Evolutionary conservation across 2,888 invertebrate species (phyloP).

Genomic region (Panopea generosa): DNA sequence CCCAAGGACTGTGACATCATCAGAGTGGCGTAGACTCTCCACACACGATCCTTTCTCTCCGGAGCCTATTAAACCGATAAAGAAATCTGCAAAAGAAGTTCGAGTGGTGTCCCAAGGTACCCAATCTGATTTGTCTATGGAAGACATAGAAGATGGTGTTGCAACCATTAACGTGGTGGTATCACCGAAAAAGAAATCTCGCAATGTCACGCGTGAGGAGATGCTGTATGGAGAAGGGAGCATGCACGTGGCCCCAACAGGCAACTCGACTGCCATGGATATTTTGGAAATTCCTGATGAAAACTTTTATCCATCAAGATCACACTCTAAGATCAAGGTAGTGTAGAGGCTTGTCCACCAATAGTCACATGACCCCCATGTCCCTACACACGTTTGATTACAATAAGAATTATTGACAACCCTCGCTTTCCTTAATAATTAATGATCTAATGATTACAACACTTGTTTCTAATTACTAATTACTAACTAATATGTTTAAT

Average conservation of each 20-base stretch:
- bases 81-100: neutral
- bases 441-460: too few species aligned
- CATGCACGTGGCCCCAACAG: constrained; percentile 19
- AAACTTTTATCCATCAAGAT: too few species aligned
- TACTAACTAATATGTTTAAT: too few species aligned
- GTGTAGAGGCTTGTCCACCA: too few species aligned
- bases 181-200: constrained; percentile 54
- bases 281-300: neutral
- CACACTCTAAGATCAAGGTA: too few species aligned
- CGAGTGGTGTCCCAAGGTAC: neutral
- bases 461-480: too few species aligned
- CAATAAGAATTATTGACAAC: too few species aligned
- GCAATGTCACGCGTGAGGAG: constrained; percentile 45
- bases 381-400: too few species aligned
- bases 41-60: constrained; percentile 38
- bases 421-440: too few species aligned
- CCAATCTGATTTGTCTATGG: neutral
- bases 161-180: constrained; percentile 30
- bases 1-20: constrained; percentile 47
- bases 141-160: neutral
- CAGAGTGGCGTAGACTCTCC: constrained; percentile 46
- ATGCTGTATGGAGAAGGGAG: constrained; percentile 54
- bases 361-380: too few species aligned
- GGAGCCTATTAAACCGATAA: neutral
- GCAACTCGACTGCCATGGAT: constrained; percentile 22